Conservation (phyloP, 2,113 vertebrate species). For the Bufo bufo region DNA sequence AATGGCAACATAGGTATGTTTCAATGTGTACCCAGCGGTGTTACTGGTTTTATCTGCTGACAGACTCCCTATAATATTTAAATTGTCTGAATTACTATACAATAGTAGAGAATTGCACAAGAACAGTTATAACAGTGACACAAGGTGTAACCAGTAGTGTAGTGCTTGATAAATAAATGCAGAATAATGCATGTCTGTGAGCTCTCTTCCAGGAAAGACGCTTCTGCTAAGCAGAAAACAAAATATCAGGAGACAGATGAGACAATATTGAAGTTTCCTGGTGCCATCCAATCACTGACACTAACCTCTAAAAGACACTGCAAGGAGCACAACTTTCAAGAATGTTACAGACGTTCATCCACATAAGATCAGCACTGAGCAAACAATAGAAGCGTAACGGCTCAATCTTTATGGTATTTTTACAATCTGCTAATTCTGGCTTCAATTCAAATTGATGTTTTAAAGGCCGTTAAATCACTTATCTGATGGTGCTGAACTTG, state of each 20-base stretch:
- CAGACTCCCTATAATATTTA: background rate
- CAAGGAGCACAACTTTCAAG: background rate
- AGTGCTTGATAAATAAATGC: background rate
- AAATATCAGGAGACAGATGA: conserved; percentile 44
- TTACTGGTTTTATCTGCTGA: no score
- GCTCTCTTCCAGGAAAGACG: conserved; percentile 64
- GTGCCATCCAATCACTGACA: conserved; percentile 31
- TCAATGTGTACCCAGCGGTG: no score
- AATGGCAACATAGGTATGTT: no score
- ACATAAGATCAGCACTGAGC: conserved; percentile 58
- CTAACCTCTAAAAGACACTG: background rate
- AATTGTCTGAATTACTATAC: background rate
- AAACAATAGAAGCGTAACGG: conserved; percentile 35
- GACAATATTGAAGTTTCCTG: conserved; percentile 40
- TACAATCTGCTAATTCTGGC: conserved; percentile 55
- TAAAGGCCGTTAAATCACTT: conserved; percentile 54
- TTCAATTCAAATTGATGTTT: conserved; percentile 60
- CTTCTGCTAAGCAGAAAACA: background rate
- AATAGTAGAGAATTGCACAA: background rate
- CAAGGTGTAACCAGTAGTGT: background rate
- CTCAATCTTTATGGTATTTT: background rate
- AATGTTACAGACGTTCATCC: conserved; percentile 40
- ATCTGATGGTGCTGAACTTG: background rate
- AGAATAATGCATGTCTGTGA: background rate
- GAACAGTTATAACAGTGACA: background rate